A percentile compares a stretch with the other conserved stretches of the same genome.
Evolutionary conservation across 2,888 invertebrate genomes (phyloP).

Genomic region (Oscheius onirici): DNA sequence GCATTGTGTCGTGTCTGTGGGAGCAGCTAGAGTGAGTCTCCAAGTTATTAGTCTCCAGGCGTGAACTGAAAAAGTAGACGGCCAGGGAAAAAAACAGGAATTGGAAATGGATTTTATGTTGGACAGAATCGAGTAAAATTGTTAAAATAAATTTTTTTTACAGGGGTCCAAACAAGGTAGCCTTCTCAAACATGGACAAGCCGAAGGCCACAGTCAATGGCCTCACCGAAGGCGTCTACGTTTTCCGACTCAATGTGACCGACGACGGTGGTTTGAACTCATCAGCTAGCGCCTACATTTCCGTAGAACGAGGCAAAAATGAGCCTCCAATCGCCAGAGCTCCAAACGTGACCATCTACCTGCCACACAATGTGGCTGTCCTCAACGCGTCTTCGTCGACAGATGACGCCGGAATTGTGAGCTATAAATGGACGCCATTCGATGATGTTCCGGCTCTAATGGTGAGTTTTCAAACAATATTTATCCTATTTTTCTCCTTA

Average conservation of each 20-base stretch:
- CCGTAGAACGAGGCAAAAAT: conserved; percentile 38
- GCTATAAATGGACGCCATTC: conserved; percentile 41
- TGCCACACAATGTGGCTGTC: conserved; percentile 36
- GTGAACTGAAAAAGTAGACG: too few species aligned
- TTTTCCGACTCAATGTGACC: conserved; percentile 35
- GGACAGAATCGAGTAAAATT: too few species aligned
- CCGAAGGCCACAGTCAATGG: conserved; percentile 41
- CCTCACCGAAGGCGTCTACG: conserved; percentile 39
- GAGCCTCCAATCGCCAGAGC: conserved; percentile 42
- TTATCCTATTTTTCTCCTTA: not conserved
- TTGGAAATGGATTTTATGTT: too few species aligned
- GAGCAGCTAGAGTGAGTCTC: conserved; percentile 33
- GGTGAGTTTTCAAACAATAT: conserved; percentile 21
- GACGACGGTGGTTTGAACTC: conserved; percentile 45
- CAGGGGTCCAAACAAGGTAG: conserved; percentile 36
- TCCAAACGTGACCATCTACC: conserved; percentile 38
- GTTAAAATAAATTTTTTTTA: too few species aligned
- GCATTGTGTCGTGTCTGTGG: conserved; percentile 40
- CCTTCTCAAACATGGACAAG: conserved; percentile 39
- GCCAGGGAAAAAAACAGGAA: too few species aligned
- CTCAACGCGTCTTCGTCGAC: conserved; percentile 38
- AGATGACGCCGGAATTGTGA: conserved; percentile 46
- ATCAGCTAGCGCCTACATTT: conserved; percentile 26
- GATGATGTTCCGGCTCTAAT: conserved; percentile 46
- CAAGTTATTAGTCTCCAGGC: not conserved